These are phyloP conservation scores for Protobothrops flavoviridis DNA, from an alignment of 2,113 vertebrate species.

Conservation along the genomic window DNA sequence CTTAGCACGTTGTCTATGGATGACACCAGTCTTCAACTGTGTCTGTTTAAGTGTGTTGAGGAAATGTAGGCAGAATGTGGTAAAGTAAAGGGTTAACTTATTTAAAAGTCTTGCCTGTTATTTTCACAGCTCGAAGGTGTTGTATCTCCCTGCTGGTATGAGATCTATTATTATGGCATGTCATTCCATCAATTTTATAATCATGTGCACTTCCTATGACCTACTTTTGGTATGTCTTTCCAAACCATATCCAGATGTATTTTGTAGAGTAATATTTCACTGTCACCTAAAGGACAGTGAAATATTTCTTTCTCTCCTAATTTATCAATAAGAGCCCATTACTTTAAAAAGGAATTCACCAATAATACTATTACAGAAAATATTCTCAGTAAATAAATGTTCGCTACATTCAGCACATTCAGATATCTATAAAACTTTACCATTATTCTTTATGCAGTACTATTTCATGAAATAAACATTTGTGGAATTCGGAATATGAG, in stretches of 20 bases:
- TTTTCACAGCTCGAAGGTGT: neutral
- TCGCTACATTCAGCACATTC: neutral
- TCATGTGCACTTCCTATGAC: neutral
- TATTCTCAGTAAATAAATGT: neutral
- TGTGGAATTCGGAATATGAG: neutral
- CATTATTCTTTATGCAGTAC: neutral
- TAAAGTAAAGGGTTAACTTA: conserved; percentile 8
- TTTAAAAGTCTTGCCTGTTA: neutral
- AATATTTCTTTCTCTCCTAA: neutral
- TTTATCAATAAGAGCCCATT: neutral
- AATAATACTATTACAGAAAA: neutral
- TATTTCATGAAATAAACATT: neutral
- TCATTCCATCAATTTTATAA: neutral
- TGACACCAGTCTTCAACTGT: neutral
- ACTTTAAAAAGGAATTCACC: neutral
- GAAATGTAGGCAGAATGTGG: neutral
- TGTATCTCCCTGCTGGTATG: neutral
- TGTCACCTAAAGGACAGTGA: neutral
- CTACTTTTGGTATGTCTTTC: accelerated
- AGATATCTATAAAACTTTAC: neutral
- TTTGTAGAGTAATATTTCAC: neutral
- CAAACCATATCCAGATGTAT: neutral
- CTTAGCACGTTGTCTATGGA: neutral
- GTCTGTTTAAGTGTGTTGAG: neutral
- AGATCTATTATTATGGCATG: neutral